Evolutionary conservation across 2,113 vertebrate genomes (phyloP).

Genomic region (Sus scrofa): T2T-Sscrofa CM000812.6:200260501-200261000

Average conservation of each 20-base stretch:
- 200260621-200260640: not conserved
- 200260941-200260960: no score
- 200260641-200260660: not conserved
- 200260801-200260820: not conserved
- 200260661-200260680: not conserved
- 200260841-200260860: not conserved
- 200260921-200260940: no score
- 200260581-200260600: not conserved
- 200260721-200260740: not conserved
- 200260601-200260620: not conserved
- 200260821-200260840: not conserved
- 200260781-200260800: not conserved
- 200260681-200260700: not conserved
- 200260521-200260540: no score
- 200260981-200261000: no score
- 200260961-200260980: no score
- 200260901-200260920: not conserved
- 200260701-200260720: not conserved
- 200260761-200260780: not conserved
- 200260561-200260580: not conserved
- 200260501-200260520: no score
- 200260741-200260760: not conserved
- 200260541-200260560: not conserved
- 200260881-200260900: not conserved
- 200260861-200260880: slow-evolving; percentile 1